Conservation (phyloP, 2,113 vertebrate genomes). For the Pseudolaguvia tuberculata region DNA sequence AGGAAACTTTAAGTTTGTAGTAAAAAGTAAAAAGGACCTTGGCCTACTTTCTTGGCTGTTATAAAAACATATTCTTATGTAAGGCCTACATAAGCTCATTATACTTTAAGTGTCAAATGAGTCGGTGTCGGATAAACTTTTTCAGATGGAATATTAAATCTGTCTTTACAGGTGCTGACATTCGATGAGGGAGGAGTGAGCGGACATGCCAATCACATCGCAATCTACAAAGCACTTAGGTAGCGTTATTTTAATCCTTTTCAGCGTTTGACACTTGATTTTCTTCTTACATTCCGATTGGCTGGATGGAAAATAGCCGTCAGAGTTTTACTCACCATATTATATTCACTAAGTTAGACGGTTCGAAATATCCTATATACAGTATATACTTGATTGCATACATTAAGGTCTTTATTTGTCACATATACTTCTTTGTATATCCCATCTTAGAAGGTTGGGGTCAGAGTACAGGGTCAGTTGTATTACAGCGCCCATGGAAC, state of each 20-base stretch:
- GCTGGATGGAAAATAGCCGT: background rate
- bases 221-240: constrained; percentile 80
- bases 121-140: background rate
- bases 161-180: constrained; percentile 82
- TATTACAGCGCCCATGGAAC: too few species aligned
- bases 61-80: background rate
- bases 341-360: background rate
- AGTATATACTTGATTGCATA: too few species aligned
- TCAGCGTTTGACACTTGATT: background rate
- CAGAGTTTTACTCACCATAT: background rate
- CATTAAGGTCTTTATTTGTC: too few species aligned
- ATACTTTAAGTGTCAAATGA: background rate
- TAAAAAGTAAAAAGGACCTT: too few species aligned
- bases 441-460: too few species aligned
- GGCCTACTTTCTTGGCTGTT: background rate
- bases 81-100: background rate
- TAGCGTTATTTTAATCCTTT: constrained; percentile 52
- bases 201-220: constrained; percentile 83
- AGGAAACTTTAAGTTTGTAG: background rate
- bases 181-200: constrained; percentile 89
- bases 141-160: constrained; percentile 9
- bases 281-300: background rate
- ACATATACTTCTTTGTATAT: too few species aligned
- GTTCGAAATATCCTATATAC: too few species aligned
- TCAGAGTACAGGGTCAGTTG: too few species aligned